Conservation (phyloP, 2,888 invertebrate genomes). For the Leucophenga maculata region DNA sequence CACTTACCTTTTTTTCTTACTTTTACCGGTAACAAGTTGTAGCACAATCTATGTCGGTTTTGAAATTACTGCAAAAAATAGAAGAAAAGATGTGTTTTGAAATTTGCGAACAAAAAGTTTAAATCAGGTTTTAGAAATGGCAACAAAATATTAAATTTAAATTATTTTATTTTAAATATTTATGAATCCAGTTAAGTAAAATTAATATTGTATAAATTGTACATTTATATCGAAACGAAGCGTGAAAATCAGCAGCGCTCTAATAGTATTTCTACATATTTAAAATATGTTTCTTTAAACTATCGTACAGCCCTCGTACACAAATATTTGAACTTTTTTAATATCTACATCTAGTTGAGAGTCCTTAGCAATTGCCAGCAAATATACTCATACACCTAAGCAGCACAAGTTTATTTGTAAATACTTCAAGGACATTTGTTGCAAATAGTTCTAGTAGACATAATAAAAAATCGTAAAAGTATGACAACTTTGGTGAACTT, state of each 20-base stretch:
- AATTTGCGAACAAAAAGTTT: conserved; percentile 4
- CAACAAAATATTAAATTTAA: too few species aligned
- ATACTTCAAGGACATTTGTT: not conserved
- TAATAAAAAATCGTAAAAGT: conserved; percentile 23
- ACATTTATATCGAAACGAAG: too few species aligned
- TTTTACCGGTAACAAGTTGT: conserved; percentile 34
- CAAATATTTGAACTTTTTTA: too few species aligned
- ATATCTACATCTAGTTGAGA: conserved; percentile 40
- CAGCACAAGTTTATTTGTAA: conserved; percentile 9
- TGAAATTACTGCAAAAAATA: conserved; percentile 47
- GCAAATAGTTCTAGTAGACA: conserved; percentile 17
- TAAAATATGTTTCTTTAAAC: too few species aligned
- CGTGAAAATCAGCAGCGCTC: too few species aligned
- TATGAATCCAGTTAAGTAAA: too few species aligned
- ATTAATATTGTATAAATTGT: too few species aligned
- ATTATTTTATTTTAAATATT: too few species aligned
- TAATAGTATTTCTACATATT: too few species aligned
- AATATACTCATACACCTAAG: not conserved
- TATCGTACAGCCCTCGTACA: too few species aligned
- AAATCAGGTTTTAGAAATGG: too few species aligned
- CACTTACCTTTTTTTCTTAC: conserved; percentile 52
- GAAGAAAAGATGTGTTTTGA: too few species aligned
- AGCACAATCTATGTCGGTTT: conserved; percentile 40
- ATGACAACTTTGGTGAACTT: conserved; percentile 48
- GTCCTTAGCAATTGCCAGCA: not conserved